These are phyloP conservation scores for Vulpes ferrilata DNA, from an alignment of 2,113 vertebrate species.

Conservation along the genomic window DNA sequence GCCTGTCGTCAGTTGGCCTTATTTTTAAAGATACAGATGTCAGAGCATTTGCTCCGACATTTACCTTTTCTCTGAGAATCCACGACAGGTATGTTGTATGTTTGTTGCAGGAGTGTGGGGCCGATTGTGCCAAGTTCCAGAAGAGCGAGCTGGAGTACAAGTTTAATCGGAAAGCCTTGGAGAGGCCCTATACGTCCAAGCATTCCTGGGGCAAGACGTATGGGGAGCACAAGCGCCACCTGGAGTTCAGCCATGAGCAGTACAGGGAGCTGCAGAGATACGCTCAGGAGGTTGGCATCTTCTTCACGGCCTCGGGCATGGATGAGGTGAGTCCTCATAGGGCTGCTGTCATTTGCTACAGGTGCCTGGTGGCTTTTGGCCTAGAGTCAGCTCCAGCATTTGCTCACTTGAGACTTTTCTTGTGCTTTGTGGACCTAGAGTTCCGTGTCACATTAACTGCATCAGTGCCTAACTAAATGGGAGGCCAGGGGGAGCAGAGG, in stretches of 20 bases:
- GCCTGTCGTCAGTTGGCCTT: background rate
- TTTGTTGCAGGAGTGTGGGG: slow-evolving; percentile 94
- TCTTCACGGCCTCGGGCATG: slow-evolving; percentile 99
- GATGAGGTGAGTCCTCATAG: slow-evolving; percentile 92
- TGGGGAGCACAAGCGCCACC: slow-evolving; percentile 95
- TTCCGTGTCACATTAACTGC: background rate
- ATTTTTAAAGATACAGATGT: background rate
- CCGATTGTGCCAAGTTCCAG: slow-evolving; percentile 98
- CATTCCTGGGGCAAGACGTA: slow-evolving; percentile 97
- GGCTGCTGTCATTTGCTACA: background rate
- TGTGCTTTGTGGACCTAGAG: background rate
- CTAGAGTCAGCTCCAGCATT: background rate
- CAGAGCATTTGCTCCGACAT: background rate
- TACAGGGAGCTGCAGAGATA: slow-evolving; percentile 95
- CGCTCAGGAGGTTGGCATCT: slow-evolving; percentile 94
- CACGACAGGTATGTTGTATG: background rate
- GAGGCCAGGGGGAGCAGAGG: background rate
- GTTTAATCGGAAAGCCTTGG: slow-evolving; percentile 95
- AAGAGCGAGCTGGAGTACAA: slow-evolving; percentile 97
- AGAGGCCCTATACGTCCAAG: slow-evolving; percentile 92
- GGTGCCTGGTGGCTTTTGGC: background rate
- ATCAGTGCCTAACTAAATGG: background rate
- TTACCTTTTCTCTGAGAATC: slow-evolving; percentile 6
- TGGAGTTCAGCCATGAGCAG: slow-evolving; percentile 96
- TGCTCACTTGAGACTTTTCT: background rate